phyloP scores from a whole-genome alignment of 2,888 invertebrate genomes.

The Syritta pipiens region DNA sequence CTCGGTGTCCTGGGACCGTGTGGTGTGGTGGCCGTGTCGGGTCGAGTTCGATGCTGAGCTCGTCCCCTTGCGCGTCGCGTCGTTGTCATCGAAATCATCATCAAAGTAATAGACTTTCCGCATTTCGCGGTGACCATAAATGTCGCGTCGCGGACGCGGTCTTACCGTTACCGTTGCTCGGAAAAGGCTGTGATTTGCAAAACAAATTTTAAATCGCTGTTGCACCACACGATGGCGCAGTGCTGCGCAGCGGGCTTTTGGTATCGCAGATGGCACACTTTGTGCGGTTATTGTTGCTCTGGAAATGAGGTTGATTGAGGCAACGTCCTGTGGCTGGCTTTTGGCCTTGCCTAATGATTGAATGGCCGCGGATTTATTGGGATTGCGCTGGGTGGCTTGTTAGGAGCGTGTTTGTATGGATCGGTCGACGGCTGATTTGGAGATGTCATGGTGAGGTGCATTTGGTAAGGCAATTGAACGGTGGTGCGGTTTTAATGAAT shows the following conservation, averaged over 20 bases:
- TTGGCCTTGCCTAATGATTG: conserved; percentile 62
- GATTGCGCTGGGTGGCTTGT: conserved; percentile 40
- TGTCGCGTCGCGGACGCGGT: conserved; percentile 41
- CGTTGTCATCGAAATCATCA: conserved; percentile 39
- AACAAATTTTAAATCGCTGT: conserved; percentile 54
- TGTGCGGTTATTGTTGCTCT: not conserved
- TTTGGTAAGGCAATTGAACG: too few species aligned
- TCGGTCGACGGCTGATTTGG: too few species aligned
- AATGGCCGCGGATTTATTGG: conserved; percentile 53
- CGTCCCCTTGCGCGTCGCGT: not conserved
- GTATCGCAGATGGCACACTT: conserved; percentile 46
- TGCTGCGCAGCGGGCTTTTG: conserved; percentile 1
- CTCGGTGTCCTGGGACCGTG: conserved; percentile 8
- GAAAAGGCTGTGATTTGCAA: conserved; percentile 66
- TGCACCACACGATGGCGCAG: conserved; percentile 1
- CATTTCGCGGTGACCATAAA: conserved; percentile 68
- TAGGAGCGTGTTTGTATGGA: conserved; percentile 10
- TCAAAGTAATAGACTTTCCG: conserved; percentile 67
- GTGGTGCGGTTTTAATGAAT: too few species aligned
- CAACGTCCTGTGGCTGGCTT: conserved; percentile 46
- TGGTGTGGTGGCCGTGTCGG: conserved; percentile 42
- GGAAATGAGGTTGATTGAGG: conserved; percentile 28
- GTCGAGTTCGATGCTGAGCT: too few species aligned
- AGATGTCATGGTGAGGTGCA: too few species aligned
- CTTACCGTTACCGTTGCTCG: conserved; percentile 53